Base-by-base conservation (phyloP, 2,888 invertebrate species). In the Ornithoptera alexandrae region DNA sequence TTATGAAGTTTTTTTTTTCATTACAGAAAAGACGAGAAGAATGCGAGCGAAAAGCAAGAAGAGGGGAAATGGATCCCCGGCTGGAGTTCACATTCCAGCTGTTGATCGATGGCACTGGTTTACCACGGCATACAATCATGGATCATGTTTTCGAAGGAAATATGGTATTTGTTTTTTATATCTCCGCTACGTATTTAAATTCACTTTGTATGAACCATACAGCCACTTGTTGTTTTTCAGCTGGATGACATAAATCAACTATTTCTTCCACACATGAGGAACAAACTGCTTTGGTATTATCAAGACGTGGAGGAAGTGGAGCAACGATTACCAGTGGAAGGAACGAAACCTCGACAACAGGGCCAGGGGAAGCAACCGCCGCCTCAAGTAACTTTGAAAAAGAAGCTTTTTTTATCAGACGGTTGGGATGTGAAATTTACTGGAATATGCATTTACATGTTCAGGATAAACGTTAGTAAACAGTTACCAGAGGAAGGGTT, bases 401-500 rank as follows among this genome's bases (percentile, higher is more conserved):
- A 96, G 82, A 97, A 96, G 82, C 88, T 97, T 39, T 97, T 97
- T 79, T 88, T 97, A 6, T 97, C 97, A 0, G 97, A 97, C 78
- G 97, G 97, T 0, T 96, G 97, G 95, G 95, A 96, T 74, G 95
- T 95, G 59, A 94, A 96, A 20, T 95, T 97, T 69, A 96, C 96
- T 0, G 97, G 97, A 50, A 94, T 96, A 69, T 97, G 97, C 78
- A 95, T 97, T 75, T 97, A 97, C 80, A 97, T 97, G 93, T 96
- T 97, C 82, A 94, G 97, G 75, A 95, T 97, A 62, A 97, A 95
- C 81, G 96, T 95, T 58, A 94, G 95, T 73, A 97, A 97, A 80
- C 97, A 97, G 83, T 86, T 98, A 75, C 97, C 97, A 0, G 97
- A 97, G 84, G 97, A 98, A 89, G 97, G 97, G n/a, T 97, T 97